These are phyloP conservation scores for Recurvirostra avosetta DNA, from an alignment of 2,113 vertebrate genomes.

Conservation along the genomic window DNA sequence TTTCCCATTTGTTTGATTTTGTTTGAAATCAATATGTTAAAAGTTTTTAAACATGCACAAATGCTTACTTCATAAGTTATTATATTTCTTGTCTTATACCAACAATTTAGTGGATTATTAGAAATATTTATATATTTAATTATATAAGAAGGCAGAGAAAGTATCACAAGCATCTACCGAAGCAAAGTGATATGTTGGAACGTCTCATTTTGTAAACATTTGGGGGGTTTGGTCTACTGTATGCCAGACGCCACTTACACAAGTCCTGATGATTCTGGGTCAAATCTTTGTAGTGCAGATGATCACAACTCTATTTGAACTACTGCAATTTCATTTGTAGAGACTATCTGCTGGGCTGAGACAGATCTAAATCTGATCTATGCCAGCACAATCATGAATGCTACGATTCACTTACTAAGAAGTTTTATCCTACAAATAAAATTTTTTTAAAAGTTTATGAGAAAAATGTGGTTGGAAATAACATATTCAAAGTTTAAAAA, in stretches of 20 bases:
- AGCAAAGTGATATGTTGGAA: not conserved
- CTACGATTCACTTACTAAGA: not conserved
- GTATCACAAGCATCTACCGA: not conserved
- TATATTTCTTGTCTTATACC: not conserved
- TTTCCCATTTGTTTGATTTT: not conserved
- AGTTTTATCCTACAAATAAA: not conserved
- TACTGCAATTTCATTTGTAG: not conserved
- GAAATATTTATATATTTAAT: not conserved
- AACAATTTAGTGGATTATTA: not conserved
- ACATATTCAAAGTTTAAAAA: not conserved
- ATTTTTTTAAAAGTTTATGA: not conserved
- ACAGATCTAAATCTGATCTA: not conserved
- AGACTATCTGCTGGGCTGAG: not conserved
- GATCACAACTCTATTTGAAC: not conserved
- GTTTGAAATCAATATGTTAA: not conserved
- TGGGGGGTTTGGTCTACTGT: not conserved
- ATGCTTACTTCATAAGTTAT: not conserved
- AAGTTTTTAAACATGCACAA: not conserved
- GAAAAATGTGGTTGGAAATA: not conserved
- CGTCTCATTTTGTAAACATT: not conserved
- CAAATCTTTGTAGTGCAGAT: not conserved
- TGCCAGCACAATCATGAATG: not conserved
- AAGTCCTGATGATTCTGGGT: not conserved
- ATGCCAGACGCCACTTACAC: not conserved
- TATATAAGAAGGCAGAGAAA: not conserved